Conservation (phyloP, 2,888 invertebrate species). For the Ctena decussata region DNA sequence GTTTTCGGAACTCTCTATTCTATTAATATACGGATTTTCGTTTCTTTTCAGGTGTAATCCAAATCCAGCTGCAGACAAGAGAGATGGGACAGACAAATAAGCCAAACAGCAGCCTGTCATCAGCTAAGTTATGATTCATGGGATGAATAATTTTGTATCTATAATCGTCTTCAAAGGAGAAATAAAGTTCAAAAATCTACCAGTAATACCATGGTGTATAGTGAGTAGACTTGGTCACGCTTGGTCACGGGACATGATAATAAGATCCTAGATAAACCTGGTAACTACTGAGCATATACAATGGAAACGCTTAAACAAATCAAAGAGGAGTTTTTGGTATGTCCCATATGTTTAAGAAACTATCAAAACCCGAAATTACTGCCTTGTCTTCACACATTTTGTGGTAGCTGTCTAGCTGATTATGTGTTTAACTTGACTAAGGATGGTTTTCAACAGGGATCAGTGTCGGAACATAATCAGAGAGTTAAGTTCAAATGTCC, state of each 20-base stretch:
- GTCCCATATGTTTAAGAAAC: slow-evolving; percentile 68
- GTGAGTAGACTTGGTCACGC: not conserved
- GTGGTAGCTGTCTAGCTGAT: slow-evolving; percentile 60
- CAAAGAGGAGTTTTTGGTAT: slow-evolving; percentile 69
- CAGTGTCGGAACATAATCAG: slow-evolving; percentile 21
- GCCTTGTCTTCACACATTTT: slow-evolving; percentile 72
- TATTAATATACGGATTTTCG: too few species aligned
- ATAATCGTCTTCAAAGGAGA: not conserved
- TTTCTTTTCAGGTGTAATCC: too few species aligned
- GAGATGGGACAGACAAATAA: not conserved
- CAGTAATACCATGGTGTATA: too few species aligned
- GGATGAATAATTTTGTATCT: not conserved
- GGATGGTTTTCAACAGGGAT: slow-evolving; percentile 18
- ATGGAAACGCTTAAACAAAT: slow-evolving; percentile 72
- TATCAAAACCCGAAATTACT: slow-evolving; percentile 68
- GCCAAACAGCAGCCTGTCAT: not conserved
- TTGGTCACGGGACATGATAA: not conserved
- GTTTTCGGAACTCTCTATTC: too few species aligned
- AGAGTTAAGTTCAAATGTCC: slow-evolving; percentile 65
- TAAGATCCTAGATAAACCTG: not conserved
- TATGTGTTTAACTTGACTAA: slow-evolving; percentile 44
- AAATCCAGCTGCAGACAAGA: too few species aligned
- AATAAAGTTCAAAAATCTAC: not conserved
- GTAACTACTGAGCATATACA: not conserved
- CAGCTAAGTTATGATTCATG: not conserved